These are phyloP conservation scores for Matsumurasca onukii DNA, from an alignment of 1,140 invertebrate species.

Conservation along the genomic window DNA sequence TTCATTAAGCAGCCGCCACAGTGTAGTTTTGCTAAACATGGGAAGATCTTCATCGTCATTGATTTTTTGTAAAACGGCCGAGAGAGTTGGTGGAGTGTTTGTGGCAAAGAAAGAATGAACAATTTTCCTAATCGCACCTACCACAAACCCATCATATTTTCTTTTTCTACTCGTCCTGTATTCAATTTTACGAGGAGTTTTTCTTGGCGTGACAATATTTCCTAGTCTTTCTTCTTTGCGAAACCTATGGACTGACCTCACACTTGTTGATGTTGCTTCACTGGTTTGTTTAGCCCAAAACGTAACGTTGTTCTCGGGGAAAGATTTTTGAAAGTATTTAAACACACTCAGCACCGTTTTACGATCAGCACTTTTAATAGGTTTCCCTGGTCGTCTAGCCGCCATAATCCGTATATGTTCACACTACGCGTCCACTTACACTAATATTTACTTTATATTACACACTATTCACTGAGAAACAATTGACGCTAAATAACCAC, in stretches of 20 bases:
- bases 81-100: not conserved
- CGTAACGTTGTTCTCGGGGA: too few relatives aligned
- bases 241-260: not conserved
- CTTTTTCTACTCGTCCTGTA: not conserved
- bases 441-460: too few relatives aligned
- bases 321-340: too few relatives aligned
- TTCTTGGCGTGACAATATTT: not conserved
- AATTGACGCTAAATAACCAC: too few relatives aligned
- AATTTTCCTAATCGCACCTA: not conserved
- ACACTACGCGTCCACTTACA: too few relatives aligned
- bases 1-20: not conserved
- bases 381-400: too few relatives aligned
- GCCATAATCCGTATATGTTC: too few relatives aligned
- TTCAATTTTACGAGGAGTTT: not conserved
- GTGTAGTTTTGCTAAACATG: not conserved
- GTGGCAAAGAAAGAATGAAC: not conserved
- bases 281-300: too few relatives aligned
- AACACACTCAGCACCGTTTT: too few relatives aligned
- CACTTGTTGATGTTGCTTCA: not conserved
- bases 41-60: not conserved
- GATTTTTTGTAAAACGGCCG: not conserved
- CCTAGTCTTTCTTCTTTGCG: not conserved
- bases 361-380: too few relatives aligned
- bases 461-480: too few relatives aligned
- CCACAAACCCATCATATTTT: not conserved